Evolutionary conservation across 2,888 invertebrate genomes (phyloP).

Genomic region (Yponomeuta plumbellus): DNA sequence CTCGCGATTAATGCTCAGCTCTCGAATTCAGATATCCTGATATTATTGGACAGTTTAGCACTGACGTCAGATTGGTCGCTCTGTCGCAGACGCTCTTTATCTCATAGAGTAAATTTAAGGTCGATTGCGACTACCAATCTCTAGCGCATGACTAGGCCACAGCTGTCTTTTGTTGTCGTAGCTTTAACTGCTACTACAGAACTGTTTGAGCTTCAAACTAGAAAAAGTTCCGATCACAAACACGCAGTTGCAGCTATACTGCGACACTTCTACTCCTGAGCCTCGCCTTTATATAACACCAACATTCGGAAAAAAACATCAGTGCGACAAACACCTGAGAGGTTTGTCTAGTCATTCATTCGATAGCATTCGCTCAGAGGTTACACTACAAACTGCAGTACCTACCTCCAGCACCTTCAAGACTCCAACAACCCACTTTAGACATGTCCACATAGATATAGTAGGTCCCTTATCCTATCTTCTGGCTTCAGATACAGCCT

Average conservation of each 20-base stretch:
- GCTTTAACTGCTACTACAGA: too few species aligned
- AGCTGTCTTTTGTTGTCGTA: too few species aligned
- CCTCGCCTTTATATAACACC: slow-evolving; percentile 21
- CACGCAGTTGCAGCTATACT: too few species aligned
- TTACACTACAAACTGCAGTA: slow-evolving; percentile 6
- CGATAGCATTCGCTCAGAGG: neutral
- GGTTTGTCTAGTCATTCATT: neutral
- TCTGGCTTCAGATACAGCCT: too few species aligned
- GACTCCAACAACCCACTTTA: neutral
- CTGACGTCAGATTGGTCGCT: slow-evolving; percentile 20
- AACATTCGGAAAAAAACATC: neutral
- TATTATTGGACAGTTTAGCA: slow-evolving; percentile 19
- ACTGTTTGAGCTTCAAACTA: too few species aligned
- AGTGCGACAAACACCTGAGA: neutral
- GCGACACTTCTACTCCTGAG: too few species aligned
- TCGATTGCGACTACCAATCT: too few species aligned
- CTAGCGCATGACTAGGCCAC: too few species aligned
- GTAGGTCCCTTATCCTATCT: slow-evolving; percentile 21
- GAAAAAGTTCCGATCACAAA: too few species aligned
- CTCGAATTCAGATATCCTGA: slow-evolving; percentile 16
- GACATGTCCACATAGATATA: slow-evolving; percentile 4
- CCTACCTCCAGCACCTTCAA: neutral
- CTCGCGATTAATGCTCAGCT: slow-evolving; percentile 38
- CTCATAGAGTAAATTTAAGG: neutral
- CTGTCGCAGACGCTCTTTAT: slow-evolving; percentile 22